Evolutionary conservation across 2,888 invertebrate genomes (phyloP), one percentile per base, ranked within the genome.

Genomic region (Ectropis crepuscularia): DNA sequence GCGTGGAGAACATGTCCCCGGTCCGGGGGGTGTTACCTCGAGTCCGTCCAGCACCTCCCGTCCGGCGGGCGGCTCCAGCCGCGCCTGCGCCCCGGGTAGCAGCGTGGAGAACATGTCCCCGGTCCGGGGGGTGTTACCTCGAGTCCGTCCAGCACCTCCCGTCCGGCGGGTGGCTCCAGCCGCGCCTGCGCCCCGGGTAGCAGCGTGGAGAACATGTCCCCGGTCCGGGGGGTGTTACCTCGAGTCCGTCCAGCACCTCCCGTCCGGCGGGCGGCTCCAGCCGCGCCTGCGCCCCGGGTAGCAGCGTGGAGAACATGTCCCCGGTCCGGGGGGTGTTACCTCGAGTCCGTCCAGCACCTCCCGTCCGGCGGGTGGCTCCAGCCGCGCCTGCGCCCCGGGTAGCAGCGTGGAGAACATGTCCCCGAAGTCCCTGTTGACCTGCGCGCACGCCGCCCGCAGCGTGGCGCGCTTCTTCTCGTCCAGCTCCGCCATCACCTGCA

Each of bases 361-460:
- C 75, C 93, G 93, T 2, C 96, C 96, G n/a, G 94, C 94, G 0
- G 95, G 95, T 12, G 98, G 96, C 64, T 94, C 93, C n/a, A 99
- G 94, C 79, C 96, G 95, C 0, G 99, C 99, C 75, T 96, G 94
- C 0, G 99, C 97, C 0, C 98, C 99, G 2, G 98, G 98, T 74
- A 99, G 93, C 68, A 99, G 92, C 2, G 97, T 96, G 67, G 96
- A 95, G 90, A 99, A 99, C 83, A 99, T 99, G 39, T 97, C 96
- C 8, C 98, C 97, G 87, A 99, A 99, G 92, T 99, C 99, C 80
- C 94, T 93, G 82, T 98, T 98, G 0, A 99, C 98, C 67, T 96
- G 95, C 72, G 95, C 94, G 94, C 97, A 97, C 4, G 99, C 99
- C 58, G 95, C 92, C 58, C 95, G 90, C 11, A 99, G 90, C 8